A percentile compares a stretch with the other conserved stretches of the same genome.
phyloP scores from a whole-genome alignment of 1,140 invertebrate species.

The Thaumetopoea pityocampa region DNA sequence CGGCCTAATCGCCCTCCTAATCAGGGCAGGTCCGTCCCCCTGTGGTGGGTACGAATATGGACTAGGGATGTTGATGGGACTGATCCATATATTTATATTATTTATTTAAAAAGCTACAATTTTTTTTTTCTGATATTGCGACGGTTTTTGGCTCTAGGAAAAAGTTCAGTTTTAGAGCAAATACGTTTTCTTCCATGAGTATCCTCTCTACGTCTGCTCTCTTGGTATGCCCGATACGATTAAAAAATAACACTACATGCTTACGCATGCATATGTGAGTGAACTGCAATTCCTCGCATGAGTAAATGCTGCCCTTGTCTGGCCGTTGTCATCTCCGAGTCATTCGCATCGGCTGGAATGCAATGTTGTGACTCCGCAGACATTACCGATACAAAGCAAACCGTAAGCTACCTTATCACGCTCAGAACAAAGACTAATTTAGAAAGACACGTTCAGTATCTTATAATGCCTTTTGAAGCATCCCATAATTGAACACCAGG shows the following conservation, averaged over 20 bases:
- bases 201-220: too few relatives aligned
- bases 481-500: constrained; percentile 8
- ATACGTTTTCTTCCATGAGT: too few relatives aligned
- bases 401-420: constrained; percentile 17
- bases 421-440: constrained; percentile 15
- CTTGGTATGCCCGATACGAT: too few relatives aligned
- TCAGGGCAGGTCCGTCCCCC: too few relatives aligned
- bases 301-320: constrained; percentile 67
- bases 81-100: too few relatives aligned
- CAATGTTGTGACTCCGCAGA: constrained; percentile 63
- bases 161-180: too few relatives aligned
- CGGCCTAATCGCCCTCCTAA: too few relatives aligned
- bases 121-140: too few relatives aligned
- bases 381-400: constrained; percentile 24
- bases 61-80: too few relatives aligned
- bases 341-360: constrained; percentile 67
- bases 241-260: constrained; percentile 10
- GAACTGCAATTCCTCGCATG: constrained; percentile 32
- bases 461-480: constrained; percentile 22
- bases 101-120: too few relatives aligned
- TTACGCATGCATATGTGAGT: constrained; percentile 23
- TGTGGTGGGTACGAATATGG: too few relatives aligned
- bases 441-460: not conserved
- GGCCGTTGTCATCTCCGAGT: constrained; percentile 66
- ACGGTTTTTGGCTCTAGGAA: too few relatives aligned